Base-by-base conservation (phyloP, 2,888 invertebrate species). In the Dendrolimus houi region DNA sequence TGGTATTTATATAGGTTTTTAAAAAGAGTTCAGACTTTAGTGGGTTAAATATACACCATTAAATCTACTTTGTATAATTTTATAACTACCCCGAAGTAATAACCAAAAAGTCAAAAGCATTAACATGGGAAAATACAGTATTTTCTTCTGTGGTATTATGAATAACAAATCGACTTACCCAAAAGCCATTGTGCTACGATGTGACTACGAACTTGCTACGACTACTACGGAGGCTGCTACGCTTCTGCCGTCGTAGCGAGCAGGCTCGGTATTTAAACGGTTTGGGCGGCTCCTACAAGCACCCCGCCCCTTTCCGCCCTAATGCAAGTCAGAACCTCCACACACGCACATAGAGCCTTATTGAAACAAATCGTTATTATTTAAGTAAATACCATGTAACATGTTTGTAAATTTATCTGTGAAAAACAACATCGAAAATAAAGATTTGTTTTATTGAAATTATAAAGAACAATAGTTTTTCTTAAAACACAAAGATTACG, bases 161-260 rank as follows among this genome's bases (percentile, higher is more conserved):
- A 29, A 41, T 41, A 52, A 41, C 55, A 53, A 55, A 17, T 41
- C 2, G 52, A 68, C 68, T 66, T 63, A 68, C 68, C 68, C 62
- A 54, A 64, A 60, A 53, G 62, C 62, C 64, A 67, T 67, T 59
- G 12, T 47, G 53, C 56, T 58, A 56, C 55, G 58, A 54, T 14
- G 13, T 47, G 55, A 41, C 9, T 7, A 14, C 47, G 54, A 41
- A 41, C 8, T n/a, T 42, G 47, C 41, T 55, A 55, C 55, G 55
- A 7, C 9, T 14, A 17, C 55, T 42, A 10, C 47, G 55, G 47
- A 40, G 47, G 55, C 55, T 9, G 55, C 55, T 55, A 55, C 55
- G 55, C 29, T 55, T 55, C 42, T 55, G 55, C 55, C 17, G 55
- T 55, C 12, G 55, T 55, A 55, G 47, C 55, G 47, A 17, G 42